Percentiles rank a stretch among this genome's conserved stretches.
Evolutionary conservation across 2,797 vertebrate species (phyloP).

Genomic region (Morus bassanus): DNA sequence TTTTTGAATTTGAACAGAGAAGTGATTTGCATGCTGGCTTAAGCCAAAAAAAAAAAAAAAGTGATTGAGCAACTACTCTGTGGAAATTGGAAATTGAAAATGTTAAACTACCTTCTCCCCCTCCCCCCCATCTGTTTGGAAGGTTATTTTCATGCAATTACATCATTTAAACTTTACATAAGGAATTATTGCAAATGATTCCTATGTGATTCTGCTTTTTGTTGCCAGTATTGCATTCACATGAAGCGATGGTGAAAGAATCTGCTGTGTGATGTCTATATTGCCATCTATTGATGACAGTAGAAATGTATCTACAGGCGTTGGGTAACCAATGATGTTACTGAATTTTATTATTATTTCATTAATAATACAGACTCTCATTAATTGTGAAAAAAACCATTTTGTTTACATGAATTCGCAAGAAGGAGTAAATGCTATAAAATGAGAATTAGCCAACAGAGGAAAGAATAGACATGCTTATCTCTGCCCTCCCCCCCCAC

Average conservation of each 20-base stretch:
- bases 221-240: background rate
- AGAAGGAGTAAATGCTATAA: background rate
- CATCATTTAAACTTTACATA: slow-evolving; percentile 37
- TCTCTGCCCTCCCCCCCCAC: too few species aligned
- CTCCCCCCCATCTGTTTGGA: slow-evolving; percentile 36
- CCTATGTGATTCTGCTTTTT: background rate
- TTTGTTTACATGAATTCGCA: background rate
- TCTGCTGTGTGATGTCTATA: background rate
- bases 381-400: background rate
- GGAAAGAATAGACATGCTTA: background rate
- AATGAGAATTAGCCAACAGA: background rate
- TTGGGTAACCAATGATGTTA: background rate
- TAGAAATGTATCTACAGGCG: background rate
- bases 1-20: background rate
- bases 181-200: background rate
- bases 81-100: background rate
- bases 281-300: slow-evolving; percentile 14
- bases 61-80: background rate
- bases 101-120: background rate
- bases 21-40: slow-evolving; percentile 19
- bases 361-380: background rate
- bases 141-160: slow-evolving; percentile 38
- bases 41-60: background rate
- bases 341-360: background rate
- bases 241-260: too few species aligned